A percentile compares a stretch with the other conserved stretches of the same genome.
Evolutionary conservation across 2,797 vertebrate species (phyloP).

Genomic region (Phaenicophaeus curvirostris): DNA sequence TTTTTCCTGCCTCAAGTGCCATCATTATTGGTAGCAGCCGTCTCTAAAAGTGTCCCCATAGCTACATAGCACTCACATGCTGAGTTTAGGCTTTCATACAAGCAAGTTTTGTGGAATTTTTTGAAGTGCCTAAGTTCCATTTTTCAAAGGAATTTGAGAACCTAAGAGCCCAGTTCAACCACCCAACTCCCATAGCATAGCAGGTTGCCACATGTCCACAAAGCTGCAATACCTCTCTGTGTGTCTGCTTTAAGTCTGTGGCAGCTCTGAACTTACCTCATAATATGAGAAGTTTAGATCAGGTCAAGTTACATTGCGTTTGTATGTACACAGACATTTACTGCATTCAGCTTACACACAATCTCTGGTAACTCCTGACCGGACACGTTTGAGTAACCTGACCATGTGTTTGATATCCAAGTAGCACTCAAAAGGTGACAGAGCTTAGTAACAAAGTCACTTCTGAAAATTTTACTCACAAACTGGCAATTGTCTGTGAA

Average conservation of each 20-base stretch:
- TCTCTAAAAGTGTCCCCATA: not conserved
- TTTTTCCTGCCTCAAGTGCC: not conserved
- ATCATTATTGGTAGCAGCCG: not conserved
- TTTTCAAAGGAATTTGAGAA: not conserved
- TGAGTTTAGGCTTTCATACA: not conserved
- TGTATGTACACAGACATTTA: not conserved
- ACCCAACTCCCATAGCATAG: not conserved
- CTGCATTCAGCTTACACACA: not conserved
- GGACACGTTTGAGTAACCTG: not conserved
- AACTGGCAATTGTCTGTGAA: not conserved
- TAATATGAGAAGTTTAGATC: not conserved
- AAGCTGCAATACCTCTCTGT: not conserved
- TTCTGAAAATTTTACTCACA: not conserved
- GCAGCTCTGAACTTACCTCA: conserved; percentile 5
- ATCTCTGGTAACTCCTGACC: not conserved
- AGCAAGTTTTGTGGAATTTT: not conserved
- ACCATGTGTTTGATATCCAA: not conserved
- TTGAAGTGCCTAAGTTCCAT: not conserved
- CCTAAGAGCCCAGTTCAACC: not conserved
- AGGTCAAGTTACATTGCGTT: not conserved
- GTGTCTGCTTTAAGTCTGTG: conserved; percentile 6
- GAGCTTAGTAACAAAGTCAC: not conserved
- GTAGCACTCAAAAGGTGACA: not conserved
- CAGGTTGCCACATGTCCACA: fast-evolving
- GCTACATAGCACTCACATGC: not conserved